These are phyloP conservation scores for Pecten maximus DNA, from an alignment of 2,888 invertebrate genomes.

Conservation along the genomic window DNA sequence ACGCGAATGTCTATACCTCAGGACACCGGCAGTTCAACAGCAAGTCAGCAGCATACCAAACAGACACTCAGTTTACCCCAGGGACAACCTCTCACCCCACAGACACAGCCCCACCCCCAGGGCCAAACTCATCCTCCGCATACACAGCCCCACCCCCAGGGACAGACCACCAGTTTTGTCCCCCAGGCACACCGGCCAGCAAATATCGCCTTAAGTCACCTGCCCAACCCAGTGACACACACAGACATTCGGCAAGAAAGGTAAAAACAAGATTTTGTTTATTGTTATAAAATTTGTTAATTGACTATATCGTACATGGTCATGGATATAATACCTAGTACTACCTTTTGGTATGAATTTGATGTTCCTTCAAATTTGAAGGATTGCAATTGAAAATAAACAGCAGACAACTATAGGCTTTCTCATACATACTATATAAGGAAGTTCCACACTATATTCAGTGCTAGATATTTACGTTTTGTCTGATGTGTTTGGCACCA, in stretches of 20 bases:
- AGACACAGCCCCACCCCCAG: slow-evolving; percentile 53
- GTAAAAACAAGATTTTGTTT: too few relatives aligned
- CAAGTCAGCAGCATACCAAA: not conserved
- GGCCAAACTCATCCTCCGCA: slow-evolving; percentile 50
- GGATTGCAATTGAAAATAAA: too few relatives aligned
- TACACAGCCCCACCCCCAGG: slow-evolving; percentile 50
- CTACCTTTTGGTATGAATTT: too few relatives aligned
- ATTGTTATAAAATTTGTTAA: too few relatives aligned
- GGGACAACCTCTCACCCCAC: slow-evolving; percentile 40
- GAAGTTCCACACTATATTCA: too few relatives aligned
- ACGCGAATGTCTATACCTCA: slow-evolving; percentile 52
- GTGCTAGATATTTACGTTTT: too few relatives aligned
- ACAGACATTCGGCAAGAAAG: slow-evolving; percentile 51
- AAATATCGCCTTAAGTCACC: slow-evolving; percentile 48
- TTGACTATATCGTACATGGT: too few relatives aligned
- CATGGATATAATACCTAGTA: too few relatives aligned
- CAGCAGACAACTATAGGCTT: too few relatives aligned
- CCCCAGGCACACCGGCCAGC: slow-evolving; percentile 58
- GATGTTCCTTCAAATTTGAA: too few relatives aligned
- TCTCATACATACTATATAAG: too few relatives aligned
- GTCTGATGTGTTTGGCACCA: too few relatives aligned
- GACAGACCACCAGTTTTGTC: slow-evolving; percentile 58
- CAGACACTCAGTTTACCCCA: slow-evolving; percentile 1
- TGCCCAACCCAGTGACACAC: slow-evolving; percentile 24
- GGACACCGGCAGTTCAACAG: slow-evolving; percentile 43